Percentiles rank a stretch among this genome's conserved stretches.
Conservation (phyloP, 2,888 invertebrate species). For the Zygaena filipendulae region DNA sequence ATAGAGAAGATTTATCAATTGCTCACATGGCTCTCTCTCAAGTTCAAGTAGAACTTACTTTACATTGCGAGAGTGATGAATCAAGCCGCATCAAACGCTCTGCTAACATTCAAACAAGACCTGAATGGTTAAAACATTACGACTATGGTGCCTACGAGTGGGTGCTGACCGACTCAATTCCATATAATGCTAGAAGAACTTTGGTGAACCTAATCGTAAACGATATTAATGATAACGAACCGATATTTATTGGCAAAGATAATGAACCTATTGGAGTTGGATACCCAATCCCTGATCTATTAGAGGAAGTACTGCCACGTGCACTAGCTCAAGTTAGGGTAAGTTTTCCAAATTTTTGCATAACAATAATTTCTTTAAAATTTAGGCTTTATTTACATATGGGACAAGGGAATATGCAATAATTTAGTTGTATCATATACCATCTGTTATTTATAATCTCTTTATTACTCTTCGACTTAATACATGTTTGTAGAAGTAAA, state of each 20-base stretch:
- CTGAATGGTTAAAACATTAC: slow-evolving; percentile 31
- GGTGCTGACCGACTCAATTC: slow-evolving; percentile 46
- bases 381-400: too few species aligned
- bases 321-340: slow-evolving; percentile 55
- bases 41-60: slow-evolving; percentile 49
- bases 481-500: too few species aligned
- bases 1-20: slow-evolving; percentile 53
- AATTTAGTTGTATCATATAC: too few species aligned
- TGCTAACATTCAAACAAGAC: slow-evolving; percentile 15
- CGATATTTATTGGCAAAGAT: slow-evolving; percentile 46
- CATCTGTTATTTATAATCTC: too few species aligned
- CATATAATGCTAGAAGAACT: slow-evolving; percentile 39
- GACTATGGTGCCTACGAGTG: slow-evolving; percentile 48
- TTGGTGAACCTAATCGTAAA: slow-evolving; percentile 58
- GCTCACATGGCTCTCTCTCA: slow-evolving; percentile 58
- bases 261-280: slow-evolving; percentile 47
- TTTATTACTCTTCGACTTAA: too few species aligned
- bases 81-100: slow-evolving; percentile 33
- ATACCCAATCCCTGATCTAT: slow-evolving; percentile 48
- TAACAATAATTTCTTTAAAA: too few species aligned
- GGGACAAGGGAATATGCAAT: too few species aligned
- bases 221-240: slow-evolving; percentile 64
- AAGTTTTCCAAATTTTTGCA: too few species aligned
- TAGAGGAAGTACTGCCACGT: slow-evolving; percentile 43
- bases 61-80: slow-evolving; percentile 34